Conservation (phyloP, 2,888 invertebrate genomes). For the Rhorus exstirpatorius region DNA sequence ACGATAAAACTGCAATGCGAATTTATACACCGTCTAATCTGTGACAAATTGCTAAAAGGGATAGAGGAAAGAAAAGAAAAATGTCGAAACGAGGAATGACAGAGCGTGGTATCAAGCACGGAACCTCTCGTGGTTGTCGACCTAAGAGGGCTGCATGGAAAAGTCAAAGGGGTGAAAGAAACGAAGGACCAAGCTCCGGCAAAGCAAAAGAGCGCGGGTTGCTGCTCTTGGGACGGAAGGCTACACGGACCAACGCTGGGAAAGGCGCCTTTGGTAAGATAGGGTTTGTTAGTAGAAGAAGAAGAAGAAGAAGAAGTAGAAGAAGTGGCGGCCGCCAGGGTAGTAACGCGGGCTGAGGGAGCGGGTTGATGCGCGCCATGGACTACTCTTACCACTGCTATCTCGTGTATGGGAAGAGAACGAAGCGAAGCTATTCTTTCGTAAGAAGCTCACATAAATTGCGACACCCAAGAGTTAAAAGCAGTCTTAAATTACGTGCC, state of each 20-base stretch:
- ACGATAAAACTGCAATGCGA: slow-evolving; percentile 77
- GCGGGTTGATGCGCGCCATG: slow-evolving; percentile 66
- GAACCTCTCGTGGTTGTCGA: slow-evolving; percentile 51
- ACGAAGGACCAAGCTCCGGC: slow-evolving; percentile 60
- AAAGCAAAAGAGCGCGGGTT: slow-evolving; percentile 54
- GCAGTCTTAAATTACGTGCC: slow-evolving; percentile 86
- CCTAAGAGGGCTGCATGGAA: slow-evolving; percentile 27
- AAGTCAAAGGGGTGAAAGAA: slow-evolving; percentile 66
- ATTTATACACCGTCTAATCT: slow-evolving; percentile 83
- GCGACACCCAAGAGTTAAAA: slow-evolving; percentile 86
- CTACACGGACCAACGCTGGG: slow-evolving; percentile 67
- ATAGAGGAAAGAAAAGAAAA: slow-evolving; percentile 35
- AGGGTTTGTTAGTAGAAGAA: too few relatives aligned
- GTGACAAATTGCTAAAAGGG: slow-evolving; percentile 81
- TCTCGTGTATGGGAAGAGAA: slow-evolving; percentile 76
- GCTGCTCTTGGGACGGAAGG: slow-evolving; percentile 58
- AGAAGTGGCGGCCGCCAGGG: slow-evolving; percentile 58
- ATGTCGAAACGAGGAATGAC: slow-evolving; percentile 38
- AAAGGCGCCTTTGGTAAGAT: slow-evolving; percentile 70
- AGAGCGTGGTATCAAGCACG: slow-evolving; percentile 63
- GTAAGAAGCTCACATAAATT: slow-evolving; percentile 86
- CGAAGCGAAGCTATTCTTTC: slow-evolving; percentile 83
- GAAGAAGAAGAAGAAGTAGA: too few relatives aligned
- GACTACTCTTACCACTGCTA: slow-evolving; percentile 74
- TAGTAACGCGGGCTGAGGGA: slow-evolving; percentile 39